These are phyloP conservation scores for Sebastes itinus DNA, from an alignment of 2,797 vertebrate species.

Conservation along the genomic window DNA sequence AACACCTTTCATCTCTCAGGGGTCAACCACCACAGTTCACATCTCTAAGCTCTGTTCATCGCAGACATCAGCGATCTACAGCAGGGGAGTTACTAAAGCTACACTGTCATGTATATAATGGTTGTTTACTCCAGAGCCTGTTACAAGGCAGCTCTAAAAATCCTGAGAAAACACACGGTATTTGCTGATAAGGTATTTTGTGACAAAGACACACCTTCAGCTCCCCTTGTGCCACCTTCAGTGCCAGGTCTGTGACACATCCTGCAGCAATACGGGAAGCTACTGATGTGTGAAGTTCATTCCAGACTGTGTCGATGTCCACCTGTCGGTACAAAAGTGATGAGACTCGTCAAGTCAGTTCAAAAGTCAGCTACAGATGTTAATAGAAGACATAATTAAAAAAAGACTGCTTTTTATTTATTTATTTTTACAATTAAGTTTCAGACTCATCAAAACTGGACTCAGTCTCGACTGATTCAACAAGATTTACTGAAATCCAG, in stretches of 20 bases:
- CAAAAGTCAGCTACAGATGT: background rate
- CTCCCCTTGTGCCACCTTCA: conserved; percentile 89
- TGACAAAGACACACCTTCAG: conserved; percentile 84
- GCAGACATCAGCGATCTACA: background rate
- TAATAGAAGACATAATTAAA: background rate
- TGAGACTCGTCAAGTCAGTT: background rate
- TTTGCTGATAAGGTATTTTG: background rate
- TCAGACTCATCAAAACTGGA: background rate
- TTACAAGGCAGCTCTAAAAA: conserved; percentile 3
- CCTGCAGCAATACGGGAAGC: conserved; percentile 88
- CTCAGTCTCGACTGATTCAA: background rate
- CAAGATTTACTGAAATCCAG: background rate
- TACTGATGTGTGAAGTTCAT: conserved; percentile 88
- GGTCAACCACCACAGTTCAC: background rate
- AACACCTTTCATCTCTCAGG: conserved; percentile 32
- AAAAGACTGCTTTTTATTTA: background rate
- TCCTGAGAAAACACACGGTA: background rate
- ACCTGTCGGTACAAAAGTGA: conserved; percentile 74
- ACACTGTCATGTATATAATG: background rate
- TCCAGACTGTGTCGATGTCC: conserved; percentile 91
- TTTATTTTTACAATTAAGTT: background rate
- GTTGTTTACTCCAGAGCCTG: background rate
- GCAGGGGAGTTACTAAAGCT: background rate
- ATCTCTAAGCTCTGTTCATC: background rate
- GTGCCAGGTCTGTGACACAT: conserved; percentile 90